These are phyloP conservation scores for Scartelaos histophorus DNA, from an alignment of 2,113 vertebrate species.

Conservation along the genomic window DNA sequence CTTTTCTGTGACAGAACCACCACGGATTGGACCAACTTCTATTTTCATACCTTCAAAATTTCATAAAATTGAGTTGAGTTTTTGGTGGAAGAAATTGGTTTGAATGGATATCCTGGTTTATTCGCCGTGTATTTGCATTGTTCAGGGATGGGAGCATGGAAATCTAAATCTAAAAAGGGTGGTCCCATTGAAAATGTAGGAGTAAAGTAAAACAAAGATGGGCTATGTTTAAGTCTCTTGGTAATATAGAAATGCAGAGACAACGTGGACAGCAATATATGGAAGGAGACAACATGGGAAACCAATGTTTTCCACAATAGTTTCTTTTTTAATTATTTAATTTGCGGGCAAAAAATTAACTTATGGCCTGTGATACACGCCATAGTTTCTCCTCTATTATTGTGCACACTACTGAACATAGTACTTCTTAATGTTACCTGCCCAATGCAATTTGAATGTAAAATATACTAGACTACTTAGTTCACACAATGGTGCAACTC, in stretches of 20 bases:
- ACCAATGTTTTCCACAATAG: neutral
- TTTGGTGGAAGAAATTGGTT: conserved; percentile 30
- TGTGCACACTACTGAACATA: no score
- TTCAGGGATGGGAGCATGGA: conserved; percentile 13
- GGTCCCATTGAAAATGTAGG: neutral
- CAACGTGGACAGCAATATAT: neutral
- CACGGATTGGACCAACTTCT: conserved; percentile 55
- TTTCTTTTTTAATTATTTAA: neutral
- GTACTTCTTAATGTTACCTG: no score
- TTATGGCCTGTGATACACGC: no score
- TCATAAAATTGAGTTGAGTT: conserved; percentile 48
- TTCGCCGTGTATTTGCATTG: conserved; percentile 22
- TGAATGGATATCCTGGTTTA: conserved; percentile 39
- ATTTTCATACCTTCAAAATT: conserved; percentile 60
- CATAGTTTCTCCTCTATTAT: no score
- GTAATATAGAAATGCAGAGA: neutral
- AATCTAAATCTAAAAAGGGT: conserved; percentile 41
- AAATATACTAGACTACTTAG: no score
- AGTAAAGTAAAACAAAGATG: neutral
- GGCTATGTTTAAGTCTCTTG: neutral
- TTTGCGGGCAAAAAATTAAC: no score
- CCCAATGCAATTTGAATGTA: no score
- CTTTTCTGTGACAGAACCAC: conserved; percentile 43
- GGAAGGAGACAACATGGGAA: neutral
- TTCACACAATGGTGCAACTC: no score